Evolutionary conservation across 2,888 invertebrate genomes (phyloP), one percentile per base, ranked within the genome.

Genomic region (Caenorhabditis panamensis): DNA sequence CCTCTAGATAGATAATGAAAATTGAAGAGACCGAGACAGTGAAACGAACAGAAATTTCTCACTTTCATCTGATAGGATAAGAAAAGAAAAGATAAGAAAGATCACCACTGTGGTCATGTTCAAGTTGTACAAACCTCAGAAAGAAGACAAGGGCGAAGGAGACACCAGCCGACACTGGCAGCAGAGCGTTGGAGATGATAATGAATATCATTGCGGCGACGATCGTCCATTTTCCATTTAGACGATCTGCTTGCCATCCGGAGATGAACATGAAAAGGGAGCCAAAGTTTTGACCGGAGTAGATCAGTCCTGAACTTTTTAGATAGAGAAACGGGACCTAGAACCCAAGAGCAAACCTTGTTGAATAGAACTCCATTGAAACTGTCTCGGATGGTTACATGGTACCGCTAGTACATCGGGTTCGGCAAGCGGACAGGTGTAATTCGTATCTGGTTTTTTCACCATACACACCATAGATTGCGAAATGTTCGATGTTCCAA

Each of bases 221-320:
- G n/a, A 89, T 88, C 9, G 88, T 86, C 88, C 89, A 90, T 68
- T 89, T 89, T 62, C 87, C 83, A 80, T 89, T 89, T 16, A 89
- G 69, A 2, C 88, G 76, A 69, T 89, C 89, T 1, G 90, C 88
- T 54, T 88, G 87, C 49, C 87, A 83, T 8, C 89, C 89, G 4
- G 88, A 86, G 22, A 88, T 44, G 24, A 89, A 63, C 89, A 90
- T 90, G 47, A 88, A 78, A 5, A 90, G 69, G 5, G 88, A 88
- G n/a, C 90, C 90, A 56, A 87, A 86, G 68, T 90, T 90, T 79
- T 90, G 90, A 4, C 88, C 89, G 20, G 90, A 88, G 76, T 88
- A 89, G 18, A 90, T 84, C 44, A 90, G 81, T 62, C 89, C 89
- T 89, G 31, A 36, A 36, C 11, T 22, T 8, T 8, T 20, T 18